Base-by-base conservation (phyloP, 1,140 invertebrate species). In the Dreissena rostriformis region DNA sequence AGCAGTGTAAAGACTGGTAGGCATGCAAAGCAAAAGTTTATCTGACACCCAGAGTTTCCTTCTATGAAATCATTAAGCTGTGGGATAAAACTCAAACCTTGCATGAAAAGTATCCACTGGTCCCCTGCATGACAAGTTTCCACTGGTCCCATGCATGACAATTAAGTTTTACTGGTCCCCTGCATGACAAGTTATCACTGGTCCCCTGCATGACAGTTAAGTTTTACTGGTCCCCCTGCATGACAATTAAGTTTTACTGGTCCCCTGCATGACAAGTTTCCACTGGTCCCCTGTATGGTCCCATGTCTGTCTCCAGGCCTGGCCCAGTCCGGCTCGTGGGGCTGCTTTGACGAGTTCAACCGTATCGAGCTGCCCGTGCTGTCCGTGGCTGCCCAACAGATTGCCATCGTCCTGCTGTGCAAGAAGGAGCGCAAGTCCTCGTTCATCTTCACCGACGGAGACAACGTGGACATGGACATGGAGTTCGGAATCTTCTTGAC, bases 401-500 rank as follows among this genome's bases (percentile, higher is more conserved):
- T 98, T 12, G 97, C 98, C 24, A 98, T 99, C 26, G 95, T 99
- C 24, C 95, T 98, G 0, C 96, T 96, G n/a, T 98, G 98, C 90
- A 98, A 98, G 91, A 98, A 98, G 93, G 98, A 99, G 90, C 96
- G 97, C 87, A 96, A 95, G 88, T 96, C 96, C 88, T 95, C 95
- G 66, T 98, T 99, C 91, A 93, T 97, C 7, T 99, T 99, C 91
- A 99, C 98, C 5, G 98, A 99, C 91, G 98, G 98, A 0, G 98
- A 99, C 91, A 94, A 95, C 68, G 97, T 99, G 17, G 97, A 98
- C 86, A 96, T 99, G 96, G 98, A 98, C 93, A 97, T 97, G 0
- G 98, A 99, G 93, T 98, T 99, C 94, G 98, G 98, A 55, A 98
- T 99, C 88, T 99, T 99, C 91, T 97, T 99, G 86, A 99, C 98